phyloP scores from a whole-genome alignment of 2,797 vertebrate species.

The Phoebastria nigripes region DNA sequence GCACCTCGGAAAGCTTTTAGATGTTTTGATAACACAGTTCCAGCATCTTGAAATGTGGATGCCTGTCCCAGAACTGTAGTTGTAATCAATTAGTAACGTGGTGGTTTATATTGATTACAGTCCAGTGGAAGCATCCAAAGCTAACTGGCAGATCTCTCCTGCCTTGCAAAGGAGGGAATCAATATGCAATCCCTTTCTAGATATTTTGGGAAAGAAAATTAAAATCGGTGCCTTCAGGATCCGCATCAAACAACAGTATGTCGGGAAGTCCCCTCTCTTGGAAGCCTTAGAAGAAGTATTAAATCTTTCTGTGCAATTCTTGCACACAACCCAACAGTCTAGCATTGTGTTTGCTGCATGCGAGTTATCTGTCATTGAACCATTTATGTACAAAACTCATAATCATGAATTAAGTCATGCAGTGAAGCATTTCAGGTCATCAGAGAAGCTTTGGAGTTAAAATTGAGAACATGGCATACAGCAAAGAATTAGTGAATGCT shows the following conservation, averaged over 20 bases:
- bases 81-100: not conserved
- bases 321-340: rapidly evolving
- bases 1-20: not conserved
- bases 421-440: not conserved
- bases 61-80: not conserved
- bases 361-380: not conserved
- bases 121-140: not conserved
- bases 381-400: not conserved
- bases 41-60: not conserved
- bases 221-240: not conserved
- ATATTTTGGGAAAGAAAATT: not conserved
- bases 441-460: not conserved
- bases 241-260: not conserved
- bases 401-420: not conserved
- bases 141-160: not conserved
- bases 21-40: not conserved
- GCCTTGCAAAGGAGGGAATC: not conserved
- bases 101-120: not conserved
- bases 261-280: not conserved
- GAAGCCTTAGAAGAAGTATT: not conserved
- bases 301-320: too few relatives aligned
- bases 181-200: not conserved
- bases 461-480: not conserved
- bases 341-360: rapidly evolving
- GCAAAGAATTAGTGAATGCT: not conserved